Evolutionary conservation across 2,888 invertebrate species (phyloP), one percentile per base, ranked within the genome.

Genomic region (Crematogaster levior): DNA sequence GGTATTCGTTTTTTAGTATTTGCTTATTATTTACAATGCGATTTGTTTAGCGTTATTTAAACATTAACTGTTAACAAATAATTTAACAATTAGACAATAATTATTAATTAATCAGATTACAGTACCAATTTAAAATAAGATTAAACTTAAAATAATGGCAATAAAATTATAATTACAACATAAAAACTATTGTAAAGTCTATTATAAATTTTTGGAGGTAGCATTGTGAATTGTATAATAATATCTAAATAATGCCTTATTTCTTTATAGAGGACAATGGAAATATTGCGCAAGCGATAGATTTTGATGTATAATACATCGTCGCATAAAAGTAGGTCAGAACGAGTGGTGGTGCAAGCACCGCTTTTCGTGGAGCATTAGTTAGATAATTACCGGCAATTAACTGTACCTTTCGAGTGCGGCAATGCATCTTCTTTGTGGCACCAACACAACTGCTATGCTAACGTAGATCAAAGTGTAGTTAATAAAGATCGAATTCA

Each of bases 321-420:
- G 27, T 51, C 51, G 37, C 12, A 40, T 37, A 66, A 75, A 75
- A 75, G 66, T 75, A 66, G 75, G 75, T 53, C 75, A 27, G 5
- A 51, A 51, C 37, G 27, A 58, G 66, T 66, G 37, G 65, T 24
- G 18, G 48, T 74, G 48, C 46, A 51, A 74, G 24, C 46, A 46
- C 27, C 40, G 43, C 75, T 75, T 75, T 66, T 66, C 75, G 66
- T 40, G 51, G 37, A 15, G 51, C 75, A 75, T 66, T 75, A 75
- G 40, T 75, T 66, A 65, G 75, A 65, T 65, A 75, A 75, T 75
- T 75, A 75, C 75, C 75, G 66, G 40, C 66, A 75, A 75, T 75
- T 75, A 75, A 75, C 40, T 66, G 66, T 48, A 51, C 27, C 51
- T 66, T 75, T 37, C 37, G 40, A 75, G 51, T 63, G 51, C 51